Percentiles rank a stretch among this genome's conserved stretches.
These are phyloP conservation scores for Caranx ignobilis DNA, from an alignment of 2,113 vertebrate species.

Conservation along the genomic window DNA sequence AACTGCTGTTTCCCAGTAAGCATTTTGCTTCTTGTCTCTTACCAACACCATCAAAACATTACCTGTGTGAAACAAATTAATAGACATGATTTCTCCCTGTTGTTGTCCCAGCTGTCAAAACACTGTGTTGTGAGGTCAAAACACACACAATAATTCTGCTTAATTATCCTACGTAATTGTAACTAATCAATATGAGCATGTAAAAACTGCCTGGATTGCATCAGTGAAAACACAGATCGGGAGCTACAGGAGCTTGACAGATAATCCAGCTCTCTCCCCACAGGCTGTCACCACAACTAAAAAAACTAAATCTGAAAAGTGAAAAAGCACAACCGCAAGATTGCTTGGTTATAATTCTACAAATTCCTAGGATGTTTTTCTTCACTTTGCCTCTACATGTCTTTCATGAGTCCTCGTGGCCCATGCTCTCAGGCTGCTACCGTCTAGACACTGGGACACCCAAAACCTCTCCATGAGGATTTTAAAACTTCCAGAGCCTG, in stretches of 20 bases:
- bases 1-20: not conserved
- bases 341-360: not conserved
- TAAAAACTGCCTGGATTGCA: slow-evolving; percentile 32
- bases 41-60: slow-evolving; percentile 20
- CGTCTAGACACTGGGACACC: slow-evolving; percentile 75
- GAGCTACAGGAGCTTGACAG: slow-evolving; percentile 11
- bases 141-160: slow-evolving; percentile 36
- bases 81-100: slow-evolving; percentile 36
- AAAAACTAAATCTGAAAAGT: not conserved
- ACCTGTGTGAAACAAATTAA: slow-evolving; percentile 41
- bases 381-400: slow-evolving; percentile 4
- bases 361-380: not conserved
- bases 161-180: slow-evolving; percentile 44
- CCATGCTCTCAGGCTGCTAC: slow-evolving; percentile 43
- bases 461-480: slow-evolving; percentile 64
- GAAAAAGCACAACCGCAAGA: not conserved
- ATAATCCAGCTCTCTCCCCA: not conserved
- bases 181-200: slow-evolving; percentile 48
- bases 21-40: not conserved
- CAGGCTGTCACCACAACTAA: not conserved
- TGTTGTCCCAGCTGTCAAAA: slow-evolving; percentile 45
- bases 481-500: slow-evolving; percentile 39
- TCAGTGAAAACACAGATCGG: slow-evolving; percentile 28
- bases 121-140: slow-evolving; percentile 56
- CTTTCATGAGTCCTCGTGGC: slow-evolving; percentile 11